A percentile compares a stretch with the other conserved stretches of the same genome.
These are phyloP conservation scores for Oreochromis niloticus DNA, from an alignment of 2,113 vertebrate species.

Conservation along the genomic window DNA sequence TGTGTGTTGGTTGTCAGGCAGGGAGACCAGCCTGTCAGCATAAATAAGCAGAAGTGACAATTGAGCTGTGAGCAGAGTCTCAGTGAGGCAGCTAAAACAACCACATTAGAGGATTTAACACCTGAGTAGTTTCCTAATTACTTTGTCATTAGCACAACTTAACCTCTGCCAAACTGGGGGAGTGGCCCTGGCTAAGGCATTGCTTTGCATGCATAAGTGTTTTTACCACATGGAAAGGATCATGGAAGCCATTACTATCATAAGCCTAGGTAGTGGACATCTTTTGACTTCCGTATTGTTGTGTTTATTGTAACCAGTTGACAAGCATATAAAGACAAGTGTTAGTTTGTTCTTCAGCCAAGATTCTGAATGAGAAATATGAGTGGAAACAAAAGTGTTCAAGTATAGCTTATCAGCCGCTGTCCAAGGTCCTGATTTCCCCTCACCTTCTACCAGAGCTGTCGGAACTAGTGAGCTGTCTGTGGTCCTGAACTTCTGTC, in stretches of 20 bases:
- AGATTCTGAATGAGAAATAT: neutral
- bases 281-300: neutral
- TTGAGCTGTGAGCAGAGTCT: neutral
- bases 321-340: neutral
- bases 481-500: neutral
- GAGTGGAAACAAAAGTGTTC: neutral
- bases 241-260: neutral
- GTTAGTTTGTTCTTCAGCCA: neutral
- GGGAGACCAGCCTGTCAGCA: neutral
- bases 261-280: neutral
- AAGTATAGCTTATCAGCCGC: neutral
- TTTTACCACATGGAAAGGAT: neutral
- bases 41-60: neutral
- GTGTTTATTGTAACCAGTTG: neutral
- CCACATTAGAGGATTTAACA: constrained; percentile 40
- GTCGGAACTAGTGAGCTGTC: neutral
- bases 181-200: neutral
- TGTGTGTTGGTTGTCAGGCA: neutral
- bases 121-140: constrained; percentile 49
- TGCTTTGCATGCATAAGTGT: neutral
- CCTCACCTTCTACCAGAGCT: neutral
- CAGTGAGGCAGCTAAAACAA: constrained; percentile 13
- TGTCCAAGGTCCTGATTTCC: constrained; percentile 43
- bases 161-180: neutral
- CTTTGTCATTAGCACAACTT: constrained; percentile 32